Evolutionary conservation across 2,113 vertebrate species (phyloP).

Genomic region (Otis tarda): DNA sequence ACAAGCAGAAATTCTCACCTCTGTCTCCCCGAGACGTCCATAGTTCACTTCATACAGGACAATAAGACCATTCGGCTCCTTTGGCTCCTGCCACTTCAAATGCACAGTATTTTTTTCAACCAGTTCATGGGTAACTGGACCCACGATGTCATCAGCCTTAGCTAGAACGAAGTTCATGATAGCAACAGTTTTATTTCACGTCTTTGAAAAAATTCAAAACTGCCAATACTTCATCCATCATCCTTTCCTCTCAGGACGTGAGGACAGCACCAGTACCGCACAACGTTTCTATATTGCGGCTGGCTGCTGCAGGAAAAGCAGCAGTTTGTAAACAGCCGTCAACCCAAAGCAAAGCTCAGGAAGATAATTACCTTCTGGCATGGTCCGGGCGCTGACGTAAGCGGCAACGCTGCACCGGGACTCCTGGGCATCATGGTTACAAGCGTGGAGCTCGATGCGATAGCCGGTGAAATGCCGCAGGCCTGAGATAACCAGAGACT

Average conservation of each 20-base stretch:
- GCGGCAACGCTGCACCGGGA: slow-evolving; percentile 86
- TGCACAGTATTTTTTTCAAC: slow-evolving; percentile 82
- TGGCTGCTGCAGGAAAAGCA: neutral
- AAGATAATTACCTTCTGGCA: slow-evolving; percentile 86
- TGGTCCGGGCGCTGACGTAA: slow-evolving; percentile 91
- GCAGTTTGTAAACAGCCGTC: neutral
- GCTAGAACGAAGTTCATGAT: slow-evolving; percentile 63
- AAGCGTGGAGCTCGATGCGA: slow-evolving; percentile 95
- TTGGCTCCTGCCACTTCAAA: slow-evolving; percentile 88
- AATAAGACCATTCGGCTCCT: slow-evolving; percentile 91
- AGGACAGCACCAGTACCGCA: rapidly evolving
- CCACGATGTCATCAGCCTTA: slow-evolving; percentile 90
- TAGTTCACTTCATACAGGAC: slow-evolving; percentile 95
- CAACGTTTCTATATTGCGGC: rapidly evolving
- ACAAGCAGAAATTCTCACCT: slow-evolving; percentile 77
- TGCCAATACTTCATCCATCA: neutral
- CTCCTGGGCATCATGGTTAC: slow-evolving; percentile 83
- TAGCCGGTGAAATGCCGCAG: slow-evolving; percentile 95
- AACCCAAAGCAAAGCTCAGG: neutral
- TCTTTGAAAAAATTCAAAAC: neutral
- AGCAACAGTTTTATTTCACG: neutral
- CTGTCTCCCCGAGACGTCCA: slow-evolving; percentile 83
- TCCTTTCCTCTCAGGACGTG: neutral
- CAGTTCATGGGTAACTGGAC: slow-evolving; percentile 83
- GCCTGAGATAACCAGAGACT: slow-evolving; percentile 89